A percentile compares a stretch with the other conserved stretches of the same genome.
These are phyloP conservation scores for Ochotona curzoniae DNA, from an alignment of 2,113 vertebrate genomes.

Conservation along the genomic window DNA sequence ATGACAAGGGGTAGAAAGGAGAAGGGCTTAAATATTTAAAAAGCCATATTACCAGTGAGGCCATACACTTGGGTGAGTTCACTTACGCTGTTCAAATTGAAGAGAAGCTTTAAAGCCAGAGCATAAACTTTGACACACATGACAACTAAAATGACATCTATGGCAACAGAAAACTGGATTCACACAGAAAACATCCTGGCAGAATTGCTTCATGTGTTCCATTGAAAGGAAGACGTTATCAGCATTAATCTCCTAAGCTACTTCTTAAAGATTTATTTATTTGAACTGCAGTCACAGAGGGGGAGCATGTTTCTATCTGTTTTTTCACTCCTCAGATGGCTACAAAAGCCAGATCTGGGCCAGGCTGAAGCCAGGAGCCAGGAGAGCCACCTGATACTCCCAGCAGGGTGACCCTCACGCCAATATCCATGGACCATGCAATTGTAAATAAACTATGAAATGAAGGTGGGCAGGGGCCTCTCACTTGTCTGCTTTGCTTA, in stretches of 20 bases:
- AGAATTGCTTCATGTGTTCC: background rate
- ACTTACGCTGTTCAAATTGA: conserved; percentile 85
- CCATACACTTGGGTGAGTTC: conserved; percentile 86
- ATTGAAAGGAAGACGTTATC: conserved; percentile 28
- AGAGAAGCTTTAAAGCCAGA: conserved; percentile 85
- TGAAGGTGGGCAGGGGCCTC: background rate
- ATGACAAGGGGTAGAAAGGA: conserved; percentile 90
- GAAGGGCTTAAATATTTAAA: conserved; percentile 87
- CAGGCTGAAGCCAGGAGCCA: too few species aligned
- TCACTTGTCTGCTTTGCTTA: background rate
- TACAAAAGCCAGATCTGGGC: too few species aligned
- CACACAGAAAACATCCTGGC: conserved; percentile 16
- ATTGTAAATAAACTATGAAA: too few species aligned
- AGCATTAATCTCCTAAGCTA: background rate
- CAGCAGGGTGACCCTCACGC: too few species aligned
- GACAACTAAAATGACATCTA: conserved; percentile 77
- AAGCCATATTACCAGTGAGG: conserved; percentile 84
- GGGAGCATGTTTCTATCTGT: too few species aligned
- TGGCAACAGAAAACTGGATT: conserved; percentile 38
- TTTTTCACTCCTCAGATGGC: too few species aligned
- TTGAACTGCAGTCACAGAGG: too few species aligned
- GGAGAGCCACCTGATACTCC: too few species aligned
- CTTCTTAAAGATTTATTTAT: background rate
- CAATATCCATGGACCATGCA: too few species aligned
- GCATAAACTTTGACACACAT: conserved; percentile 85